Conservation (phyloP, 2,888 invertebrate genomes). For the Dolichopus griseipennis region DNA sequence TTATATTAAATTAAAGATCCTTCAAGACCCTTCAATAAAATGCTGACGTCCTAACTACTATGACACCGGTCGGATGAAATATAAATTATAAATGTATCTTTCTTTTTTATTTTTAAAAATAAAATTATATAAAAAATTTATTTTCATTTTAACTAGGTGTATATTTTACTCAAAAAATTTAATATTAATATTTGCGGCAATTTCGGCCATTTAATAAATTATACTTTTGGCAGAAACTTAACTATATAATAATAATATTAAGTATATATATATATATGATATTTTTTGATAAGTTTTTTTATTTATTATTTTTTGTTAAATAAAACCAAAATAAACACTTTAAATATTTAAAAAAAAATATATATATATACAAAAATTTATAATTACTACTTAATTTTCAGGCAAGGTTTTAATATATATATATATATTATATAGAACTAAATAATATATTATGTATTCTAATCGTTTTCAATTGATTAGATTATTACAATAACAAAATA, state of each 20-base stretch:
- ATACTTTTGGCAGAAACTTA: background rate
- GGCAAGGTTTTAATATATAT: background rate
- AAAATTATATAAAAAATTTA: too few species aligned
- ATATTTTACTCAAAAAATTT: too few species aligned
- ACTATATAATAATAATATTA: background rate
- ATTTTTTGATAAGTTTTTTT: too few species aligned
- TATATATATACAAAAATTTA: background rate
- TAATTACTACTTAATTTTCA: background rate
- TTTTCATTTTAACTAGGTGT: too few species aligned
- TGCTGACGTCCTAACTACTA: too few species aligned
- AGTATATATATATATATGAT: background rate
- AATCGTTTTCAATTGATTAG: conserved; percentile 1
- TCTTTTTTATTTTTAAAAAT: too few species aligned
- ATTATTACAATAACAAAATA: conserved; percentile 6
- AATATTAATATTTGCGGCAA: background rate
- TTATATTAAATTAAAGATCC: too few species aligned
- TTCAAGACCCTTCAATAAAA: too few species aligned
- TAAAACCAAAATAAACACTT: background rate
- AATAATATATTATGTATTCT: too few species aligned
- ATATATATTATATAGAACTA: too few species aligned
- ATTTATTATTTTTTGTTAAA: background rate
- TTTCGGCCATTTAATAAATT: background rate
- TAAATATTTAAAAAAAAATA: background rate
- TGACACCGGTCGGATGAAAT: too few species aligned
- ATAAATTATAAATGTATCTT: too few species aligned